Base-by-base conservation (phyloP, 2,113 vertebrate species). In the Sander vitreus region DNA sequence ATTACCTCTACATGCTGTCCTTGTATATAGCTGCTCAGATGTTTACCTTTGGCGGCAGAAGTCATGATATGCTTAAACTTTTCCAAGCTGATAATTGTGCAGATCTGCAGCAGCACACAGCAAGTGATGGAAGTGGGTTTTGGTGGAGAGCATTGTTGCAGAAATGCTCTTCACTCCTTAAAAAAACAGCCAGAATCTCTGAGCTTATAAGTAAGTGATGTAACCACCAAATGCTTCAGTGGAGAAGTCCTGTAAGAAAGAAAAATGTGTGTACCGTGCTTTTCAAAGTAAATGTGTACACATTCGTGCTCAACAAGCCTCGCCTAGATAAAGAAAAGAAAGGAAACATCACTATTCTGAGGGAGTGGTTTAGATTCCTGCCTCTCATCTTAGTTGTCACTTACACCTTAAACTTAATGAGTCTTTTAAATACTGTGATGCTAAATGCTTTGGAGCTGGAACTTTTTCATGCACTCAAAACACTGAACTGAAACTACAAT, bases 61-160 rank as follows among this genome's bases (percentile, higher is more conserved):
- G 51, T 50, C 36, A 68, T 3, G 1, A 59, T 65, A 18, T 47
- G 50, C 23, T 30, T 81, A 25, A 43, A 21, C 33, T 62, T 76
- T 89, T 72, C 48, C 68, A 78, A 13, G 8, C 23, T 78, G 63
- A 84, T 72, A 62, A 47, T 45, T 50, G 9, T 59, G 2, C 60
- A 73, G 60, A 58, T 77, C 58, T 15, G 19, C 54, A 0, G 3
- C 54, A 47, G 18, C 23, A 54, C 54, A n/a, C 33, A 74, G 86
- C 66, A 57, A 43, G 72, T 43, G 18, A n/a, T 69, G 6, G 45
- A 25, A 27, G 50, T 5, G 6, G 21, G 33, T 73, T 73, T 23
- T 60, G 25, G n/a, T 73, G 0, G 0, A 39, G 25, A 76, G 73
- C 33, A 4, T 30, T 65, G 55, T 21, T 66, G 33, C 10, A 73